phyloP scores from a whole-genome alignment of 2,113 vertebrate species.

The Scomber scombrus region DNA sequence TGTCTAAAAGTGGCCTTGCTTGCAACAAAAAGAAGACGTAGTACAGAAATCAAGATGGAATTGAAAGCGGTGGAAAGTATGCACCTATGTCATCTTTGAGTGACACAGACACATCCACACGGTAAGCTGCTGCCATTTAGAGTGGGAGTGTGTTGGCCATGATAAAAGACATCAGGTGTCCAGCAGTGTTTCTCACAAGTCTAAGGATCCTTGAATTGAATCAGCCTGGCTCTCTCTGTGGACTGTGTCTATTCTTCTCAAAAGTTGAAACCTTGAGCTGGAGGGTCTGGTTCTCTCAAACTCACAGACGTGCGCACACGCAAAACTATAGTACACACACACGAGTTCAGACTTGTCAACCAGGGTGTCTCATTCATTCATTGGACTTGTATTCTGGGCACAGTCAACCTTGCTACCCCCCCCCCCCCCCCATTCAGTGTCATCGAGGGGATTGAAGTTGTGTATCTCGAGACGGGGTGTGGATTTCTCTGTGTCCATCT shows the following conservation, averaged over 20 bases:
- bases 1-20: too few species aligned
- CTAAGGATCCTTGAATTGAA: slow-evolving; percentile 40
- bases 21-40: neutral
- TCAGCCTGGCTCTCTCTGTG: slow-evolving; percentile 12
- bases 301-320: slow-evolving; percentile 13
- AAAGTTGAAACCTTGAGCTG: slow-evolving; percentile 64
- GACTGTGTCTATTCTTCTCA: slow-evolving; percentile 43
- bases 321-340: neutral
- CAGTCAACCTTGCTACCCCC: slow-evolving; percentile 32
- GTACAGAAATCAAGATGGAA: neutral
- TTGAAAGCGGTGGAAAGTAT: neutral
- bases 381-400: slow-evolving; percentile 44
- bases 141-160: slow-evolving; percentile 33
- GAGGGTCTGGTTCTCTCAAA: slow-evolving; percentile 16
- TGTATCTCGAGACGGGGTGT: slow-evolving; percentile 26
- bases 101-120: neutral
- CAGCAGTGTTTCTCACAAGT: slow-evolving; percentile 17
- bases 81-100: neutral
- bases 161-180: slow-evolving; percentile 54
- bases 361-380: slow-evolving; percentile 33
- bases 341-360: neutral
- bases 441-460: slow-evolving; percentile 48
- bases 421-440: slow-evolving; percentile 5
- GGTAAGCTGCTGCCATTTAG: slow-evolving; percentile 34
- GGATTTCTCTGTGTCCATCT: slow-evolving; percentile 45